Percentiles rank a stretch among this genome's conserved stretches.
Conservation (phyloP, 2,797 vertebrate species). For the Galago senegalensis region DNA sequence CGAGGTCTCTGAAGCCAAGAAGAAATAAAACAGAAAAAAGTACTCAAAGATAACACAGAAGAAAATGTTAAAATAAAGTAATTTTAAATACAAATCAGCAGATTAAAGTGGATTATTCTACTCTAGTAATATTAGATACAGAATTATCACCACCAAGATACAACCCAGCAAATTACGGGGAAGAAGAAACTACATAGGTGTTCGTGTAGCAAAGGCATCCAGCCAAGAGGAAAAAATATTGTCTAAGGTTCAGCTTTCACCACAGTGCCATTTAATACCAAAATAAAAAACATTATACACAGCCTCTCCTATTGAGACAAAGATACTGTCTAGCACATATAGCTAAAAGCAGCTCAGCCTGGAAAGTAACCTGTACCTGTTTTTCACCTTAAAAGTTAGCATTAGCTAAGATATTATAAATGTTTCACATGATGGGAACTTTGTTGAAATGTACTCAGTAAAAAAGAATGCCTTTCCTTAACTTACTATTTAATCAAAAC, state of each 20-base stretch:
- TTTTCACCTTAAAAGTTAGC: constrained; percentile 18
- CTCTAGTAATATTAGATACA: not conserved
- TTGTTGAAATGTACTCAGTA: constrained; percentile 17
- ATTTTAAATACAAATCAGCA: not conserved
- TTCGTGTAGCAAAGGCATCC: not conserved
- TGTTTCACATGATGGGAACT: not conserved
- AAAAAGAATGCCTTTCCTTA: constrained; percentile 5
- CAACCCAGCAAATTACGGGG: not conserved
- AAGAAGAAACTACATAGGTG: not conserved
- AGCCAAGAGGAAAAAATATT: not conserved
- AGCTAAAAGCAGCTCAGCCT: not conserved
- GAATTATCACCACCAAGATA: not conserved
- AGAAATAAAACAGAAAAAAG: constrained; percentile 14
- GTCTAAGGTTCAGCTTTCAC: not conserved
- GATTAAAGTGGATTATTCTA: not conserved
- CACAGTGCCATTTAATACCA: not conserved
- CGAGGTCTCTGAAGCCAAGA: not conserved
- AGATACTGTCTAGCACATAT: not conserved
- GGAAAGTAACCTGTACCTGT: not conserved
- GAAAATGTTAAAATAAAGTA: constrained; percentile 56
- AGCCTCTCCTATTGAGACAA: not conserved
- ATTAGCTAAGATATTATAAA: constrained; percentile 22
- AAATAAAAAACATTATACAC: not conserved
- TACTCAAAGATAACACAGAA: constrained; percentile 42
- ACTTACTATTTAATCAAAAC: constrained; percentile 41